Percentiles rank a stretch among this genome's conserved stretches.
These are phyloP conservation scores for Manis crassicaudata DNA, from an alignment of 2,797 vertebrate species.

Conservation along the genomic window DNA sequence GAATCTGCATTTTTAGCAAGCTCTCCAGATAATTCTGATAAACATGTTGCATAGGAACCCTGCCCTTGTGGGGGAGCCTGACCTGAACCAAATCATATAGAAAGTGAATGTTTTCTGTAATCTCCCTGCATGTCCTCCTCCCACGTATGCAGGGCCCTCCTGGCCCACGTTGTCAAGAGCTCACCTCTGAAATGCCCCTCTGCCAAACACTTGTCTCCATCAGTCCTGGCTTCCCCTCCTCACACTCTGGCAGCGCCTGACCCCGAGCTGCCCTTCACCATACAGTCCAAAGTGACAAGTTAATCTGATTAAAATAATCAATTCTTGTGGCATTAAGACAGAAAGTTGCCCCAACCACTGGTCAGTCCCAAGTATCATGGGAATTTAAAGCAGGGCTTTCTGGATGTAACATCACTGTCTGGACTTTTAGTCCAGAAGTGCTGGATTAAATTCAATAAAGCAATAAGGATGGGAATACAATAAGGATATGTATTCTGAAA, in stretches of 20 bases:
- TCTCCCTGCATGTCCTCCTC: neutral
- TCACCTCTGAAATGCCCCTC: neutral
- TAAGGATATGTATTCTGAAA: neutral
- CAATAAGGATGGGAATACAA: neutral
- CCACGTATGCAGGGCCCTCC: neutral
- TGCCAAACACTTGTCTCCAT: neutral
- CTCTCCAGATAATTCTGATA: neutral
- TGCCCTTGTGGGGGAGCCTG: neutral
- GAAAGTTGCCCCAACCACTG: neutral
- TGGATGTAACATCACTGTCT: neutral
- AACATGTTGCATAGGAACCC: neutral
- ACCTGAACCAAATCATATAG: neutral
- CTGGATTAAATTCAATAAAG: neutral
- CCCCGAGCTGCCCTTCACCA: neutral
- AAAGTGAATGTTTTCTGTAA: neutral
- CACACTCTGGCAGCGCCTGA: neutral
- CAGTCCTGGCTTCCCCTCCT: neutral
- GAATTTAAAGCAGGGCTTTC: constrained; percentile 18
- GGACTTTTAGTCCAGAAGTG: neutral
- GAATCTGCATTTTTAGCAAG: neutral
- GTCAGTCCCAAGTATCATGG: neutral
- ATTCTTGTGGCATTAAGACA: constrained; percentile 42
- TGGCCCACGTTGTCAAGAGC: neutral
- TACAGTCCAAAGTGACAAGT: constrained; percentile 14
- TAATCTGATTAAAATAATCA: constrained; percentile 56